A percentile compares a stretch with the other conserved stretches of the same genome.
Evolutionary conservation across 2,888 invertebrate genomes (phyloP).

Genomic region (Yponomeuta evonymella): DNA sequence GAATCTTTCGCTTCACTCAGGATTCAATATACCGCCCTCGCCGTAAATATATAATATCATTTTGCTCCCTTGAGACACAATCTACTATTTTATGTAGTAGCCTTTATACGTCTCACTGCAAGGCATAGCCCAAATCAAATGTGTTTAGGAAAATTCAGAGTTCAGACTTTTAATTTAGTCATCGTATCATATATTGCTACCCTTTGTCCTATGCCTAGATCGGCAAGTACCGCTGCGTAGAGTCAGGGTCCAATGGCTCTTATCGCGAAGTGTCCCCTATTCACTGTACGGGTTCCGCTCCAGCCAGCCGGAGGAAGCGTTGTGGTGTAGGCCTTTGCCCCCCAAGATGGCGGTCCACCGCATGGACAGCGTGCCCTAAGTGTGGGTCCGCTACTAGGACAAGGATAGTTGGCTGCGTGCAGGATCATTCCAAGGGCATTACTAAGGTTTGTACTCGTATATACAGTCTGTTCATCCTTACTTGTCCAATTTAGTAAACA

Average conservation of each 20-base stretch:
- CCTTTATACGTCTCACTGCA: too few relatives aligned
- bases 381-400: slow-evolving; percentile 86
- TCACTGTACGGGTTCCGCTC: slow-evolving; percentile 73
- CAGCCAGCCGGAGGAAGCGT: slow-evolving; percentile 75
- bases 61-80: too few relatives aligned
- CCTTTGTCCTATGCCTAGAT: slow-evolving; percentile 54
- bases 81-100: too few relatives aligned
- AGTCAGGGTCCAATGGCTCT: slow-evolving; percentile 68
- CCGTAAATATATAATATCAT: too few relatives aligned
- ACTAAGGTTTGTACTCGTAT: slow-evolving; percentile 45
- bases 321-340: slow-evolving; percentile 89
- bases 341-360: slow-evolving; percentile 86
- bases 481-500: too few relatives aligned
- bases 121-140: neutral
- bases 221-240: slow-evolving; percentile 83
- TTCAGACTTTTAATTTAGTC: neutral
- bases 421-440: slow-evolving; percentile 68
- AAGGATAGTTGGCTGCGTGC: slow-evolving; percentile 84
- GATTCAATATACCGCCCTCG: too few relatives aligned
- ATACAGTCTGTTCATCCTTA: too few relatives aligned
- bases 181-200: neutral
- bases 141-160: neutral
- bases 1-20: too few relatives aligned
- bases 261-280: slow-evolving; percentile 78
- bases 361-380: slow-evolving; percentile 86